These are phyloP conservation scores for Jacana jacana DNA, from an alignment of 2,113 vertebrate genomes.

Conservation along the genomic window DNA sequence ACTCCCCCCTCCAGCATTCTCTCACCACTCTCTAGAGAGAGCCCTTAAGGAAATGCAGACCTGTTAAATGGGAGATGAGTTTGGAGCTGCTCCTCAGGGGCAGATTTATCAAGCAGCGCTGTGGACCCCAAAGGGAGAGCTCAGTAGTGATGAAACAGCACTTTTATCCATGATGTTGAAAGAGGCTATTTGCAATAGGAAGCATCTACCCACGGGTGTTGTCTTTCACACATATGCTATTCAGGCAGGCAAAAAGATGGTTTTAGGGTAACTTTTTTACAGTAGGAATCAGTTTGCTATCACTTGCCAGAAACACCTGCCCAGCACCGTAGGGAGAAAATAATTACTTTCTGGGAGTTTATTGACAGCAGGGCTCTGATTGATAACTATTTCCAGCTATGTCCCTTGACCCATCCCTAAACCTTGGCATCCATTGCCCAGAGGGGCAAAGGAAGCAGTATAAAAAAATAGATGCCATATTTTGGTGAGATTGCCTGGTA, in stretches of 20 bases:
- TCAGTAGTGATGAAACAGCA: neutral
- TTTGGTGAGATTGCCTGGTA: neutral
- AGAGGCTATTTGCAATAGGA: neutral
- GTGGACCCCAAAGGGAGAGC: neutral
- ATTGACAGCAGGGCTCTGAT: neutral
- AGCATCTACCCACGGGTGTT: neutral
- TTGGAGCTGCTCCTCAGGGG: neutral
- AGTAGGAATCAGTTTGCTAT: neutral
- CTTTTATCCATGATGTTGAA: neutral
- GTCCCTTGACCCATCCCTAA: neutral
- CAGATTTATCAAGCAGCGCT: neutral
- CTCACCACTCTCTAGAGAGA: neutral
- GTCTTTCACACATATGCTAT: neutral
- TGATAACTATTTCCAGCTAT: neutral
- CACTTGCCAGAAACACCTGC: neutral
- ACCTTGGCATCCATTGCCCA: neutral
- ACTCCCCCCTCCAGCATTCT: neutral
- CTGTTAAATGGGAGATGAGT: neutral
- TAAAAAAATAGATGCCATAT: neutral
- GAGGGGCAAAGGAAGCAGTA: neutral
- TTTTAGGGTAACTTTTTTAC: neutral
- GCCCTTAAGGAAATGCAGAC: neutral
- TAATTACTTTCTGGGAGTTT: neutral
- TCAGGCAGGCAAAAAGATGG: neutral
- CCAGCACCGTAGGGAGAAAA: neutral